Conservation (phyloP, 1,140 invertebrate species). For the Cyrtorhinus lividipennis region DNA sequence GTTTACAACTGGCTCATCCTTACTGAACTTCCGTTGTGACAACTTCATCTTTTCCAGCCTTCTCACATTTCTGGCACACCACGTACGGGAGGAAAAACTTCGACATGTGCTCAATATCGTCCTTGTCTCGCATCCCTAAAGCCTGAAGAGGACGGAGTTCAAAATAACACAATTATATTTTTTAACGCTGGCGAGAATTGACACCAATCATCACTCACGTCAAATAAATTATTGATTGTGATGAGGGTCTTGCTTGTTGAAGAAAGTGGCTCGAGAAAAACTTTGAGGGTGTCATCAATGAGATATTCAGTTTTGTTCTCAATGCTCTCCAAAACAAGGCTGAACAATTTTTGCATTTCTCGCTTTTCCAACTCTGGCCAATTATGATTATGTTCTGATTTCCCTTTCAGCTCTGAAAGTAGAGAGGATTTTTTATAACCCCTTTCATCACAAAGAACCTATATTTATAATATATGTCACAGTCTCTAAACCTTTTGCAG, state of each 20-base stretch:
- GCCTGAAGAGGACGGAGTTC: too few relatives aligned
- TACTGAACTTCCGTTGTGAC: not conserved
- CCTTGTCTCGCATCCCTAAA: not conserved
- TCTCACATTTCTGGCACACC: not conserved
- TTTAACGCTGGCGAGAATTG: too few relatives aligned
- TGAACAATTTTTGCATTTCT: not conserved
- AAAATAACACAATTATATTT: not conserved
- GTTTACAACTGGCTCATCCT: too few relatives aligned
- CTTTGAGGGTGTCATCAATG: slow-evolving; percentile 8
- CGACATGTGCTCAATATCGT: slow-evolving; percentile 10
- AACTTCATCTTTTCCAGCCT: not conserved
- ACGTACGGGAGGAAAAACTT: slow-evolving; percentile 10
- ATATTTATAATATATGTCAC: too few relatives aligned
- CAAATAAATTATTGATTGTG: not conserved
- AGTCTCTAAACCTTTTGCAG: too few relatives aligned
- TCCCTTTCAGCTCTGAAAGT: slow-evolving; percentile 12
- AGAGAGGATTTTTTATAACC: too few relatives aligned
- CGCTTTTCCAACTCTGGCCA: not conserved
- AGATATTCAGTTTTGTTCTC: slow-evolving; percentile 7
- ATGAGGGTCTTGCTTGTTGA: not conserved
- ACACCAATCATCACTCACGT: too few relatives aligned
- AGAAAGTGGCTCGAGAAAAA: not conserved
- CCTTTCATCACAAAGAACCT: too few relatives aligned
- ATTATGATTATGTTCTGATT: not conserved
- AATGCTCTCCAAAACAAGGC: not conserved